A percentile compares a stretch with the other conserved stretches of the same genome.
These are phyloP conservation scores for Muscicapa adusta DNA, from an alignment of 2,113 vertebrate genomes.

Conservation along the genomic window DNA sequence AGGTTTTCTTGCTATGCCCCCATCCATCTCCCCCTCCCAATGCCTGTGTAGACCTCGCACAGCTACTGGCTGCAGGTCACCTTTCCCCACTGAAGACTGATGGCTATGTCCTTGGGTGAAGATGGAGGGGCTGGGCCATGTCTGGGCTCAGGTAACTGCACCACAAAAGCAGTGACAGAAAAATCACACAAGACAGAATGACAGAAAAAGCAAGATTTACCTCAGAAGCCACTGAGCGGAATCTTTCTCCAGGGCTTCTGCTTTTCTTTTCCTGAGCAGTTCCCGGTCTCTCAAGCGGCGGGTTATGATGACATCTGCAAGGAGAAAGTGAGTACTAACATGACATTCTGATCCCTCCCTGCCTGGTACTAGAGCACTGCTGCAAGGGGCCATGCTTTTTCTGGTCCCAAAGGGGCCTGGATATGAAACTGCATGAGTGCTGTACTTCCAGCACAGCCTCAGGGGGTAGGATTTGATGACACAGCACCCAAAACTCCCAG, in stretches of 20 bases:
- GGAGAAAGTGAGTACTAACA: neutral
- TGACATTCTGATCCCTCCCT: neutral
- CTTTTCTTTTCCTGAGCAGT: conserved; percentile 85
- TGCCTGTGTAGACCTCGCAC: neutral
- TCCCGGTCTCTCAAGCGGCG: conserved; percentile 83
- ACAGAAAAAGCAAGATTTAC: conserved; percentile 71
- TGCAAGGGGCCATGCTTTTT: neutral
- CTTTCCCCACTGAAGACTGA: neutral
- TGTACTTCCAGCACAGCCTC: neutral
- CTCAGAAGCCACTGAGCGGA: conserved; percentile 81
- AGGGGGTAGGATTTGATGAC: neutral
- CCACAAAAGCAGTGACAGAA: neutral
- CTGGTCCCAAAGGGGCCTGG: neutral
- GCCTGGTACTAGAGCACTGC: neutral
- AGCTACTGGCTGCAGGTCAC: neutral
- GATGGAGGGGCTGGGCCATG: neutral
- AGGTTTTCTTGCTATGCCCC: neutral
- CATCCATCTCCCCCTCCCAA: neutral
- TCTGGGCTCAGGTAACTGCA: neutral
- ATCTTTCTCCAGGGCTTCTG: conserved; percentile 82
- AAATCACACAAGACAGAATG: too few species aligned
- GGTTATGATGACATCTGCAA: conserved; percentile 51
- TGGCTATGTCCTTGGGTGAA: neutral
- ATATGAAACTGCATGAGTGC: neutral
- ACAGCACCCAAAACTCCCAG: neutral